Percentiles rank a stretch among this genome's conserved stretches.
Conservation (phyloP, 2,888 invertebrate genomes). For the Suillia variegata region DNA sequence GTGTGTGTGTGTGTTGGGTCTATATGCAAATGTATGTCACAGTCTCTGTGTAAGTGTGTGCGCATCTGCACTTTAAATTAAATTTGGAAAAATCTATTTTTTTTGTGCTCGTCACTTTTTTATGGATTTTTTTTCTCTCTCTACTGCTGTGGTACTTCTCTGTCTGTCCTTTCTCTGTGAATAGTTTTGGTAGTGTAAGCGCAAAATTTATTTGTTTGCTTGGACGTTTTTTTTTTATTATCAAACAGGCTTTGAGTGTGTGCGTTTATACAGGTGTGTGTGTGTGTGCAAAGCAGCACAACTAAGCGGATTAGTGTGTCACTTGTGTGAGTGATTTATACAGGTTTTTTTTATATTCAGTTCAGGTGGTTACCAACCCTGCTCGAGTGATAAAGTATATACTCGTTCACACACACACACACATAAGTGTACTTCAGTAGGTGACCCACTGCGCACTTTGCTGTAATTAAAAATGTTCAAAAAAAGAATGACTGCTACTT, state of each 20-base stretch:
- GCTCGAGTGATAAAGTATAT: no score
- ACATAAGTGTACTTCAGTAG: no score
- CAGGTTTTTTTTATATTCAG: no score
- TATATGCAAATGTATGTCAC: no score
- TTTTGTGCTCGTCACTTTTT: not conserved
- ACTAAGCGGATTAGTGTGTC: slow-evolving; percentile 52
- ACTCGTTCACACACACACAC: not conserved
- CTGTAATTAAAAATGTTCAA: no score
- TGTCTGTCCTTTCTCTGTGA: no score
- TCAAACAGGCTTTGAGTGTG: not conserved
- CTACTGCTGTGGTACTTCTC: not conserved
- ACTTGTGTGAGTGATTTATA: slow-evolving; percentile 13
- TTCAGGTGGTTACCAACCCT: no score
- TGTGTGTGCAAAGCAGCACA: slow-evolving; percentile 28
- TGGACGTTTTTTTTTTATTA: not conserved
- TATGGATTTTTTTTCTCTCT: not conserved
- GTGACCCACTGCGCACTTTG: no score
- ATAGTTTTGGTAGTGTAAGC: not conserved
- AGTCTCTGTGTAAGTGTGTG: no score
- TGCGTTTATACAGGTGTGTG: not conserved
- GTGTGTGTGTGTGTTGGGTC: no score
- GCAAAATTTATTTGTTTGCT: not conserved
- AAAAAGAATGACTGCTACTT: no score
- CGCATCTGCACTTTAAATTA: not conserved
- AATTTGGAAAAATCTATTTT: not conserved